A percentile compares a stretch with the other conserved stretches of the same genome.
These are phyloP conservation scores for Eremobia ochroleuca DNA, from an alignment of 2,888 invertebrate species.

Conservation along the genomic window DNA sequence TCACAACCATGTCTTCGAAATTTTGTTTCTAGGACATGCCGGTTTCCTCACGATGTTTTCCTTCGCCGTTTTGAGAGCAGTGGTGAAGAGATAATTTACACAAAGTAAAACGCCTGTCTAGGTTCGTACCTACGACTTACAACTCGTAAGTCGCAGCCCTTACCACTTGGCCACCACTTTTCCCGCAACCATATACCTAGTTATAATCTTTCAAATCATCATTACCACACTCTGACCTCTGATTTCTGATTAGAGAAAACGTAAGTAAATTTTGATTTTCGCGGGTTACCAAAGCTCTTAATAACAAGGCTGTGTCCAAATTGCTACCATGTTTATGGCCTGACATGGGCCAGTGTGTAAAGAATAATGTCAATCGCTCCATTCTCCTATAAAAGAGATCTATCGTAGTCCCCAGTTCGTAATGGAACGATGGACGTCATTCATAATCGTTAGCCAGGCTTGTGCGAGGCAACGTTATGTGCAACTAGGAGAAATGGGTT, in stretches of 20 bases:
- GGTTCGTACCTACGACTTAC: background rate
- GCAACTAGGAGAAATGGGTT: constrained; percentile 48
- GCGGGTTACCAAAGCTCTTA: background rate
- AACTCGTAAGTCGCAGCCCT: too few relatives aligned
- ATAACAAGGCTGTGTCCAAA: background rate
- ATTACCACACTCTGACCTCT: background rate
- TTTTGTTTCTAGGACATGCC: background rate
- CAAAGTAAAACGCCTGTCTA: background rate
- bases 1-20: background rate
- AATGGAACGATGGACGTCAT: constrained; percentile 52
- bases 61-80: background rate
- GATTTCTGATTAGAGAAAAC: background rate
- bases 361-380: constrained; percentile 37
- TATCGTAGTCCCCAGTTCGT: constrained; percentile 40
- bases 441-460: constrained; percentile 55
- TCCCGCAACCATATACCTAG: background rate
- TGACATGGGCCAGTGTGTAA: constrained; percentile 30
- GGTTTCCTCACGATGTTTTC: background rate
- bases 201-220: background rate
- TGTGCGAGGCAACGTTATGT: constrained; percentile 26
- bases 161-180: too few relatives aligned
- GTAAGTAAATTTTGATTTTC: background rate
- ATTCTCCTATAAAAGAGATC: constrained; percentile 48
- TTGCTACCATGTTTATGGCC: background rate
- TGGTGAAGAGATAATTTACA: too few relatives aligned